Evolutionary conservation across 2,888 invertebrate species (phyloP).

Genomic region (Reticulitermes lucifugus): DNA sequence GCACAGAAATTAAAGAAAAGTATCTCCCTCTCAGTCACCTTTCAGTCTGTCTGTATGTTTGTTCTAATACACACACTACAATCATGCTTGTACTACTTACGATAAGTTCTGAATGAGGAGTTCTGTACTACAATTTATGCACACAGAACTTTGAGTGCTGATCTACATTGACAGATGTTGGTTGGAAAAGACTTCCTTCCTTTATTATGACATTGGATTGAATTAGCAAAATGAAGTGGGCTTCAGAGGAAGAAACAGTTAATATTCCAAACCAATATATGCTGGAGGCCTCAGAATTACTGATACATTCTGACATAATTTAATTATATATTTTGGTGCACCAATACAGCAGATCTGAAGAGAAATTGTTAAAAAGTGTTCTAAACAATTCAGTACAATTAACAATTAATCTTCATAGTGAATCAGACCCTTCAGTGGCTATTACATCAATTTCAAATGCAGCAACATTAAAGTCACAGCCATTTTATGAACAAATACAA

Average conservation of each 20-base stretch:
- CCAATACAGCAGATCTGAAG: too few species aligned
- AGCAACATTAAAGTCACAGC: too few species aligned
- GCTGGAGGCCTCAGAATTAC: too few species aligned
- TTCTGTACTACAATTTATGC: conserved; percentile 19
- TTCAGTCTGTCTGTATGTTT: conserved; percentile 23
- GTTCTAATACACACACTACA: conserved; percentile 40
- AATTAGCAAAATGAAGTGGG: conserved; percentile 20
- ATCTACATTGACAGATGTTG: conserved; percentile 2
- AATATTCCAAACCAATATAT: not conserved
- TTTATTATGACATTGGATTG: not conserved
- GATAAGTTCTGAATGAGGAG: conserved; percentile 18
- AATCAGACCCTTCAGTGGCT: too few species aligned
- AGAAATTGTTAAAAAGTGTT: too few species aligned
- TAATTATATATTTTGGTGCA: too few species aligned
- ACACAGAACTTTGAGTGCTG: conserved; percentile 1
- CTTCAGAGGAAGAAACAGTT: conserved; percentile 10
- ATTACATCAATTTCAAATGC: too few species aligned
- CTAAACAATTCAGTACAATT: too few species aligned
- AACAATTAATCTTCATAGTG: too few species aligned
- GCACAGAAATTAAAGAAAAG: not conserved
- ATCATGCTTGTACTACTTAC: conserved; percentile 34
- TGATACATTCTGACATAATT: too few species aligned
- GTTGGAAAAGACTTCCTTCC: not conserved
- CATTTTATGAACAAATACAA: too few species aligned
- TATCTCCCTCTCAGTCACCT: conserved; percentile 6